A percentile compares a stretch with the other conserved stretches of the same genome.
phyloP scores from a whole-genome alignment of 2,888 invertebrate genomes.

The Stenodera caucasica region DNA sequence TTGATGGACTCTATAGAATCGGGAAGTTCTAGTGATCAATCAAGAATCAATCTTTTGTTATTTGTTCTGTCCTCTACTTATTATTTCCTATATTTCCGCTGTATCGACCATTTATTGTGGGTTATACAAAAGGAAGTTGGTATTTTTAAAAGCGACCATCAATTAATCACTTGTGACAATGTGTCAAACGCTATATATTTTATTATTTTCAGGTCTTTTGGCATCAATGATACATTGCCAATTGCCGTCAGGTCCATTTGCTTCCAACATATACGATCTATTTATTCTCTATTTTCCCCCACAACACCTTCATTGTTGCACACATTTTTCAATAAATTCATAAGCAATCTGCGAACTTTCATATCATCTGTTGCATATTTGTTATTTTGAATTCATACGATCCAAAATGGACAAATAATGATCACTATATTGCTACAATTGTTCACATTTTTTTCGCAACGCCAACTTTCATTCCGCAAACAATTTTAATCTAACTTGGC shows the following conservation, averaged over 20 bases:
- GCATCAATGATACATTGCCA: slow-evolving; percentile 43
- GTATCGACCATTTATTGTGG: neutral
- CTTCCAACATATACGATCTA: neutral
- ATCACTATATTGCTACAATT: slow-evolving; percentile 32
- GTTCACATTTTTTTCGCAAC: slow-evolving; percentile 29
- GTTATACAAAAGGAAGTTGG: slow-evolving; percentile 17
- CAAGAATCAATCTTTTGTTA: neutral
- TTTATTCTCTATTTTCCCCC: neutral
- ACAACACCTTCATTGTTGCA: slow-evolving; percentile 25
- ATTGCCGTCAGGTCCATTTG: slow-evolving; percentile 43
- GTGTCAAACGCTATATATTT: slow-evolving; percentile 46
- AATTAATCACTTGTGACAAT: slow-evolving; percentile 48
- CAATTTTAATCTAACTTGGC: slow-evolving; percentile 29
- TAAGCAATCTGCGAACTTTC: too few relatives aligned
- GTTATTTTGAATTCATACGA: too few relatives aligned
- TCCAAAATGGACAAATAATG: slow-evolving; percentile 22
- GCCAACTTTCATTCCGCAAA: slow-evolving; percentile 24
- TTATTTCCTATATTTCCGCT: neutral
- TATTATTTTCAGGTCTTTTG: slow-evolving; percentile 45
- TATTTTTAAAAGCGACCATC: slow-evolving; percentile 33
- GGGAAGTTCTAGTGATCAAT: neutral
- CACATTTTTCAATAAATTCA: slow-evolving; percentile 19
- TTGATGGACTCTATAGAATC: neutral
- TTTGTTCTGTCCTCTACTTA: slow-evolving; percentile 10
- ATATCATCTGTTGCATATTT: too few relatives aligned